Base-by-base conservation (phyloP, 2,888 invertebrate genomes). In the Limnephilus lunatus region DNA sequence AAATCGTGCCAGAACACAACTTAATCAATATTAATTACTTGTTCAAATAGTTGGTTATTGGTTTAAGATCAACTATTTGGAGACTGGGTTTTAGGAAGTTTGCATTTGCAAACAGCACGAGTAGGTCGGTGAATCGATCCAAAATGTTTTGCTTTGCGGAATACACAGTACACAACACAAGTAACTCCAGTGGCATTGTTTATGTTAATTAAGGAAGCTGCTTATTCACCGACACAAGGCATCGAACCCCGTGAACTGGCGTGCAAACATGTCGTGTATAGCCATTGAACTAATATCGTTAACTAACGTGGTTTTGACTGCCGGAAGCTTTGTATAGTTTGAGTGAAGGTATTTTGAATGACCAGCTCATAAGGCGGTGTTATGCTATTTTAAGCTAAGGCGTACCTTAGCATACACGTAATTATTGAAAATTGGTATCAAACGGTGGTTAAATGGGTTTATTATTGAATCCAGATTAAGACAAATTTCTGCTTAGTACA, bases 11-110 rank as follows among this genome's bases (percentile, higher is more conserved):
- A 68, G 25, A 68, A 68, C 25, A 68, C 68, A 68, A 68, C 68
- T n/a, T 25, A 25, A 68, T 68, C 68, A 68, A 68, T 7, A 25
- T 68, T 25, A 68, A 68, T 68, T 68, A n/a, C 9, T 68, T 68
- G 68, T 68, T 68, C 68, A 68, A n/a, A 68, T 68, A 68, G 68
- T 68, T n/a, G 68, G n/a, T 68, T 68, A 68, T 68, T 68, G 68
- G 68, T 68, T 68, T 25, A 68, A 68, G 68, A 25, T 25, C 25
- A 68, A 68, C 19, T 68, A n/a, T 68, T 68, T 68, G 68, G 25
- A 68, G 7, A n/a, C 68, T n/a, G 9, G 68, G 68, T 68, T 25
- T n/a, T 68, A 68, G 68, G 25, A 25, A n/a, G 68, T 68, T 25
- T 68, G 68, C n/a, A 68, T n/a, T 25, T 9, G 9, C 68, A 68